These are phyloP conservation scores for Hirundo rustica DNA, from an alignment of 2,797 vertebrate species.

Conservation along the genomic window DNA sequence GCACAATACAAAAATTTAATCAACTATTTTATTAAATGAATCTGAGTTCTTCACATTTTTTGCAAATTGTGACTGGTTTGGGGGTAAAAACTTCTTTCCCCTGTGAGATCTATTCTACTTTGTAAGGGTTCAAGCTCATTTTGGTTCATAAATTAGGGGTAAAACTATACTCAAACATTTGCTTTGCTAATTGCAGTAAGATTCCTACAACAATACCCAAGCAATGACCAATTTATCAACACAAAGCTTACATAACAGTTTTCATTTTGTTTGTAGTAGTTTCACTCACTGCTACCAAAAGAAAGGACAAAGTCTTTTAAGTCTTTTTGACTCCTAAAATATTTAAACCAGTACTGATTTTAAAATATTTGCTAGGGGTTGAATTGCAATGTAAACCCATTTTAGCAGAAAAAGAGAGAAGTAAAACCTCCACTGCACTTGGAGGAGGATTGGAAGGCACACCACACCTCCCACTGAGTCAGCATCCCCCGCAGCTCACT, in stretches of 20 bases:
- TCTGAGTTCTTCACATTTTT: neutral
- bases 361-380: neutral
- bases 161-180: neutral
- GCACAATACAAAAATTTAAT: neutral
- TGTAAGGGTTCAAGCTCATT: neutral
- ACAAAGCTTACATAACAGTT: neutral
- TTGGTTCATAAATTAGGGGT: neutral
- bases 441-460: neutral
- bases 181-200: neutral
- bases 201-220: neutral
- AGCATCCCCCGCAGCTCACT: neutral
- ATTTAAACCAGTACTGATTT: neutral
- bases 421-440: neutral
- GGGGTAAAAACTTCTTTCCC: neutral
- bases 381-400: neutral
- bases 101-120: neutral
- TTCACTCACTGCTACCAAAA: neutral
- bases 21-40: neutral
- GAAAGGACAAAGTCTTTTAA: neutral
- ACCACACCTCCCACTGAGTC: neutral
- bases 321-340: neutral
- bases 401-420: neutral
- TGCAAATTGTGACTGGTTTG: neutral
- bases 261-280: neutral
- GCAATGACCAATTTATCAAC: neutral